Conservation (phyloP, 1,140 invertebrate genomes). For the Mylabris phalerata region DNA sequence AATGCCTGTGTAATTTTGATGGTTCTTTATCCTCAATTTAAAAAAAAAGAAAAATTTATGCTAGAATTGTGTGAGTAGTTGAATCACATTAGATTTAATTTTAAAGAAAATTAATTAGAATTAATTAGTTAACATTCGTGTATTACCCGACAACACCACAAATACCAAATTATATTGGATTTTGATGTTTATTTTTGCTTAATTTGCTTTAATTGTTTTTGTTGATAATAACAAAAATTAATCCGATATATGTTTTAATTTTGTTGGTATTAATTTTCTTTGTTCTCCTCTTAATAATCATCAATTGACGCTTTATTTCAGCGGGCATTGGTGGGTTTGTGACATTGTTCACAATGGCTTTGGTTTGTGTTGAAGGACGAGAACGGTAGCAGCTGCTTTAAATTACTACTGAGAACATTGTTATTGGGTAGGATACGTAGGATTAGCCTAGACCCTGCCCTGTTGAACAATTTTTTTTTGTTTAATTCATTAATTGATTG, state of each 20-base stretch:
- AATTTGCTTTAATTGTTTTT: conserved; percentile 31
- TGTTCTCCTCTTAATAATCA: too few relatives aligned
- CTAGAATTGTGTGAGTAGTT: conserved; percentile 20
- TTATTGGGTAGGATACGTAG: conserved; percentile 48
- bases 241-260: too few relatives aligned
- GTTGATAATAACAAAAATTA: conserved; percentile 8
- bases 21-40: conserved; percentile 10
- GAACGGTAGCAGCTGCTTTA: conserved; percentile 55
- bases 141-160: conserved; percentile 17
- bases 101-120: neutral
- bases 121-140: neutral
- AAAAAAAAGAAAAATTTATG: conserved; percentile 15
- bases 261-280: too few relatives aligned
- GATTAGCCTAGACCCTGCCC: conserved; percentile 22
- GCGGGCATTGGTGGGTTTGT: conserved; percentile 37
- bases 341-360: conserved; percentile 39
- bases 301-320: conserved; percentile 30
- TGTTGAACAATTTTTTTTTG: neutral
- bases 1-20: conserved; percentile 21
- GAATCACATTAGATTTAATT: neutral
- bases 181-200: conserved; percentile 28
- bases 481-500: neutral
- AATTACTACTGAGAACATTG: conserved; percentile 38
- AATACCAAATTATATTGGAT: conserved; percentile 20
- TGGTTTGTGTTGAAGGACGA: conserved; percentile 44